Base-by-base conservation (phyloP, 2,797 vertebrate species). In the Lacerta bilineata region DNA sequence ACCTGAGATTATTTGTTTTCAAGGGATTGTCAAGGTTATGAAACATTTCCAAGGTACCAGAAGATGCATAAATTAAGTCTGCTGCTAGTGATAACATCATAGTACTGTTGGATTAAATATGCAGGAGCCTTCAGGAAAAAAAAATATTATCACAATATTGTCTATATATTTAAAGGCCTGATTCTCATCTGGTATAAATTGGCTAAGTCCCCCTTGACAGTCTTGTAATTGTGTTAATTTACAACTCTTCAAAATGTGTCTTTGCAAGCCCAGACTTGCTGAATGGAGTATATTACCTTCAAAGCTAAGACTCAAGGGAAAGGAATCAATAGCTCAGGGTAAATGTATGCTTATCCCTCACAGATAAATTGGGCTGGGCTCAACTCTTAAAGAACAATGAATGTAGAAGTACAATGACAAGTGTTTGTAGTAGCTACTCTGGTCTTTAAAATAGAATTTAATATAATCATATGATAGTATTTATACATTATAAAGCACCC, bases 1-100 rank as follows among this genome's bases (percentile, higher is more conserved):
- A 91, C 90, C 0, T 2, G 87, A 91, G 86, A 90, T 3, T 91
- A 91, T 93, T 95, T 96, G 92, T 93, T 95, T 91, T 95, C 94
- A 91, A 91, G 89, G 88, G 93, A 94, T 89, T 95, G 94, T 95
- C 94, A 94, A 96, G 93, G 93, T 95, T 95, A 90, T 95, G 92
- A 95, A 95, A 92, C 92, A 92, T 91, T 90, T 94, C 91, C 93
- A 93, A 94, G 89, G 93, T 94, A 91, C 87, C 78, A 68, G 81
- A 85, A 91, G 90, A 92, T 82, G 90, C 89, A 86, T 95, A 94
- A 95, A 95, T 95, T 92, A 93, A 93, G 92, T 18, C 87, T 4
- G 55, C 90, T 95, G 88, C 93, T 95, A 91, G 93, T 91, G 90
- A 90, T 90, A 93, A 94, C 90, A 82, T 91, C 93, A 91, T 84